Percentiles rank a stretch among this genome's conserved stretches.
Evolutionary conservation across 2,113 vertebrate species (phyloP).

Genomic region (Labrus mixtus): DNA sequence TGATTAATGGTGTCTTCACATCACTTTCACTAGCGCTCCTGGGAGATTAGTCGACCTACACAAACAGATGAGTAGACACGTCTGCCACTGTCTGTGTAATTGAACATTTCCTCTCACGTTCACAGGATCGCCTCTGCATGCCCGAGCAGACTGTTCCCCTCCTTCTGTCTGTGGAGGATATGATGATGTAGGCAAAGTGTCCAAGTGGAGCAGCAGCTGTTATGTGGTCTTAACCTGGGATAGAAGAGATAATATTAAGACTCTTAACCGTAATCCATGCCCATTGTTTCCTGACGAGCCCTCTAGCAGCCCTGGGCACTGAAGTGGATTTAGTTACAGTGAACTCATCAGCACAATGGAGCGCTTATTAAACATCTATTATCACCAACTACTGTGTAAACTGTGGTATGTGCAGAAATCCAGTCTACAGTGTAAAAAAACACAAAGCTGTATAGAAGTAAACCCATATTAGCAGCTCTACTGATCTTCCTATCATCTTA

Average conservation of each 20-base stretch:
- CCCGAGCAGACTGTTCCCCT: slow-evolving; percentile 2
- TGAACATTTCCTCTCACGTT: slow-evolving; percentile 9
- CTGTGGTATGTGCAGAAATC: background rate
- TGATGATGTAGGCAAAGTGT: slow-evolving; percentile 62
- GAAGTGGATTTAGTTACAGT: slow-evolving; percentile 45
- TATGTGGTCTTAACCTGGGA: slow-evolving; percentile 60
- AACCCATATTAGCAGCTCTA: too few relatives aligned
- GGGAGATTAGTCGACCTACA: background rate
- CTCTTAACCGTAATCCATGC: slow-evolving; percentile 72
- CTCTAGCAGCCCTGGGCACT: slow-evolving; percentile 26
- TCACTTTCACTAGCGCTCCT: slow-evolving; percentile 18
- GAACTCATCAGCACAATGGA: slow-evolving; percentile 48
- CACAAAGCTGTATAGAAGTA: background rate
- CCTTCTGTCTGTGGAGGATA: slow-evolving; percentile 28
- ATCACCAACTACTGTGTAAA: background rate
- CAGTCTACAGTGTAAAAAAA: background rate
- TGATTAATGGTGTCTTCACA: background rate
- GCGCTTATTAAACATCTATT: slow-evolving; percentile 18
- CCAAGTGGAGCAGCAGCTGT: slow-evolving; percentile 68
- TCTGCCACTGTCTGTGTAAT: background rate
- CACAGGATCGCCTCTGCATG: background rate
- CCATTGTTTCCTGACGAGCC: slow-evolving; percentile 52
- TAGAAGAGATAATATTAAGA: slow-evolving; percentile 72
- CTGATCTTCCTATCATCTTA: background rate
- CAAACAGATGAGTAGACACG: background rate